Base-by-base conservation (phyloP, 2,888 invertebrate species). In the Plemyria rubiginata region DNA sequence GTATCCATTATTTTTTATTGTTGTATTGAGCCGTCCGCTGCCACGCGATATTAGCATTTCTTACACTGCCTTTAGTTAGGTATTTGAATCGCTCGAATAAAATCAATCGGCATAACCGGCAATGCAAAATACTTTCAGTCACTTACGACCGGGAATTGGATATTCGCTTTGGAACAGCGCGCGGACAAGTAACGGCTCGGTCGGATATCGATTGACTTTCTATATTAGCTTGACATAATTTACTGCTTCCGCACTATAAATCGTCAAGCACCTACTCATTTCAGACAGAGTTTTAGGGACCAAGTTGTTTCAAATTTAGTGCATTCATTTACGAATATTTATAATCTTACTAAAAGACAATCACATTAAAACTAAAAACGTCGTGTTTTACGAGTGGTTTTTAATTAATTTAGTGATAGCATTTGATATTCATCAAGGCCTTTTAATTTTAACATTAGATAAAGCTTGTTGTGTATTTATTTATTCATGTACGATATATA, bases 401-500 rank as follows among this genome's bases (percentile, higher is more conserved):
- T 77, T 75, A 78, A 78, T 78, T 78, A 71, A 80, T 76, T 74
- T 85, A 86, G 88, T 85, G 82, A 81, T 89, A 88, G 77, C 82
- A 80, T 87, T 87, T 86, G 82, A 86, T 87, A 85, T 85, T 84
- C 85, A 82, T 76, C 71, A 85, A 74, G 90, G 90, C 90, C 90
- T 91, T 90, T 84, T 88, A 86, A 86, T 87, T 91, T 91, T 77
- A 84, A 80, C 82, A 86, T 88, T 85, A 87, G 80, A 85, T 83
- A 81, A 84, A 77, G 80, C 90, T 90, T 88, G 87, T 90, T 90
- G 85, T 90, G 81, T 89, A 84, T 89, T 89, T 87, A 85, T 89
- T 88, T 89, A 87, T 86, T 66, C 48, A 66, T 67, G 50, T 61
- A 58, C 16, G 43, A 62, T 79, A 77, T 82, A 85, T 86, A 86